These are phyloP conservation scores for Macaria notata DNA, from an alignment of 2,888 invertebrate genomes.

Conservation along the genomic window DNA sequence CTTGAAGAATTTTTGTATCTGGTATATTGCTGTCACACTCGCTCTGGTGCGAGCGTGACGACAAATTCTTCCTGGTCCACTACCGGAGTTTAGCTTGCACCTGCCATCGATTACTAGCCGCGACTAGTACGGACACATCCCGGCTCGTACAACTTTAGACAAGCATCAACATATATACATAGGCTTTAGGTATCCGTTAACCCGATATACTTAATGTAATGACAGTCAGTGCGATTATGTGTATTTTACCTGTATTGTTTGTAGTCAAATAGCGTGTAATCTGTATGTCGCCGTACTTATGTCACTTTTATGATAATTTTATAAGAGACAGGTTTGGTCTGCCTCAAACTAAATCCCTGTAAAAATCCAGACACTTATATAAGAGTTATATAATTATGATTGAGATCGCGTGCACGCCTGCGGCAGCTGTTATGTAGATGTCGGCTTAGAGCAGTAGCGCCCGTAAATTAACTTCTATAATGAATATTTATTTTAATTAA, in stretches of 20 bases:
- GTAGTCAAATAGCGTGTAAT: constrained; percentile 14
- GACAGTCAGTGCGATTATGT: constrained; percentile 37
- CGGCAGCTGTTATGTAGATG: constrained; percentile 70
- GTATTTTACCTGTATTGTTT: constrained; percentile 9
- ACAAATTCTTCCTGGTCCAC: too few species aligned
- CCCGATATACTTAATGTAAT: constrained; percentile 16
- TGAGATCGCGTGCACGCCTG: constrained; percentile 56
- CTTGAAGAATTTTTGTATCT: too few species aligned
- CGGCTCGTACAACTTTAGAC: constrained; percentile 31
- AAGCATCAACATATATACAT: constrained; percentile 27
- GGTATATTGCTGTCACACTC: too few species aligned
- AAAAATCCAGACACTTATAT: neutral
- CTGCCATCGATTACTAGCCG: constrained; percentile 16
- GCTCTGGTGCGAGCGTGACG: too few species aligned
- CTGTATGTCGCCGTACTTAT: neutral
- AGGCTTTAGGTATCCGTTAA: constrained; percentile 24
- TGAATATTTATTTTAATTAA: constrained; percentile 41
- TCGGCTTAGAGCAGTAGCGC: constrained; percentile 53
- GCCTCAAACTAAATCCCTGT: neutral
- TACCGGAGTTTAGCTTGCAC: constrained; percentile 26
- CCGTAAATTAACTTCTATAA: constrained; percentile 40
- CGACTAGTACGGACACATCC: constrained; percentile 48
- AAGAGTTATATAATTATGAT: neutral
- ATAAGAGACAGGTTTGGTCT: constrained; percentile 39
- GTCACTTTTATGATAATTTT: constrained; percentile 13